Evolutionary conservation across 2,113 vertebrate genomes (phyloP), one percentile per base, ranked within the genome.

Genomic region (Alligator mississippiensis): DNA sequence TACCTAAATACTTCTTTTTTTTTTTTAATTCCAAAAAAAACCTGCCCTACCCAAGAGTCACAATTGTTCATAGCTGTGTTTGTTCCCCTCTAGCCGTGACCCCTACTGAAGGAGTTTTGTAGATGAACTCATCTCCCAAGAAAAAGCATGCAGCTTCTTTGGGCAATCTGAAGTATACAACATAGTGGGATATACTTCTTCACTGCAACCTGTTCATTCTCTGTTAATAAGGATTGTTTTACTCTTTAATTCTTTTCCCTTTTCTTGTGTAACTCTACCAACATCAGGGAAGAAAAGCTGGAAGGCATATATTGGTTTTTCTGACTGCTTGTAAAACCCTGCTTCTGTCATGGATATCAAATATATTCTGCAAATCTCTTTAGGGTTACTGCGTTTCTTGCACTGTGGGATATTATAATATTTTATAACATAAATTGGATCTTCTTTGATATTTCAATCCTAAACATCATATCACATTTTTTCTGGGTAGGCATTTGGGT

Each of bases 131-230:
- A 87, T 74, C n/a, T 38, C 28, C 1, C 0, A 88, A 58, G 22
- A 78, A 87, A 24, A 16, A n/a, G 13, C 6, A 74, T 8, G 5
- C 63, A 14, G 30, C 30, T 93, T 93, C 84, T 81, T 34, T 59
- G 24, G 25, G 12, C 63, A 92, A 66, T 54, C 79, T 89, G 90
- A 84, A 93, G 68, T 81, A 77, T 84, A 95, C 85, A 93, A 72
- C 77, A 77, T 84, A 95, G 84, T 61, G 30, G 17, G 17, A 92
- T 6, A 60, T 38, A 74, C 21, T 74, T 22, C 25, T 13, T 21
- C 7, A 6, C 30, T 76, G 68, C 61, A 95, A 68, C 10, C 25
- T 77, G 22, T 77, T 54, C 30, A 75, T 84, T 87, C 80, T 79
- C 61, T 93, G 60, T 10, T 85, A 30, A 74, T 87, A 90, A 3